Base-by-base conservation (phyloP, 2,888 invertebrate species). In the Liopterus haemorrhoidalis region DNA sequence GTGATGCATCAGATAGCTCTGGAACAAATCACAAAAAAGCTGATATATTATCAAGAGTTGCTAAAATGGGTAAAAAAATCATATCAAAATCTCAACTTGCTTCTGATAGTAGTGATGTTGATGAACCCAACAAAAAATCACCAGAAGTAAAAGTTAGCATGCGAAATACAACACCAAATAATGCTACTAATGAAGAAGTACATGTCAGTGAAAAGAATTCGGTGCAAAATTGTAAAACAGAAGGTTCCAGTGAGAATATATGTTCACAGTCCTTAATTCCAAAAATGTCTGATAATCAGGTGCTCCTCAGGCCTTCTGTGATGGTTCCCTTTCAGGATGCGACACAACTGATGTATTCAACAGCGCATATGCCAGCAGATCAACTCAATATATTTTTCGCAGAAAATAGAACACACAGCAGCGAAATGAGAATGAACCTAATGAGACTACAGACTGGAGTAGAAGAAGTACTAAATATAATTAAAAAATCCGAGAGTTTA, bases 351-450 rank as follows among this genome's bases (percentile, higher is more conserved):
- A 18, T 31, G 27, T 49, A 22, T 18, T 33, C 54, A 31, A 36
- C 54, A 9, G n/a, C 19, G 15, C 37, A 25, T 11, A 22, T 36
- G 25, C 30, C 67, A 2, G 57, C 65, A 52, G 70, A 74, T 31
- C 70, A 69, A 49, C 59, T 76, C 28, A 74, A 74, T 51, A 64
- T 78, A 52, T 67, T 80, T 47, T 59, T 79, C 37, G 67, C 76
- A 2, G 81, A 81, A 63, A 74, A 74, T 41, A 66, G 81, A 49
- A 76, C 76, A 12, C 78, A 81, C 48, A 80, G 79, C 57, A 71
- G 78, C 5, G 82, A 83, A 62, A 63, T 82, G n/a, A 70, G 81
- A 50, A 72, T 81, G 65, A 74, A 75, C 51, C 66, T 82, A 49
- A 67, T 73, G n/a, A 76, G 79, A 58, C 69, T 82, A 51, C 70